Percentiles rank a stretch among this genome's conserved stretches.
These are phyloP conservation scores for Caenorhabditis angaria DNA, from an alignment of 2,888 invertebrate genomes.

Conservation along the genomic window DNA sequence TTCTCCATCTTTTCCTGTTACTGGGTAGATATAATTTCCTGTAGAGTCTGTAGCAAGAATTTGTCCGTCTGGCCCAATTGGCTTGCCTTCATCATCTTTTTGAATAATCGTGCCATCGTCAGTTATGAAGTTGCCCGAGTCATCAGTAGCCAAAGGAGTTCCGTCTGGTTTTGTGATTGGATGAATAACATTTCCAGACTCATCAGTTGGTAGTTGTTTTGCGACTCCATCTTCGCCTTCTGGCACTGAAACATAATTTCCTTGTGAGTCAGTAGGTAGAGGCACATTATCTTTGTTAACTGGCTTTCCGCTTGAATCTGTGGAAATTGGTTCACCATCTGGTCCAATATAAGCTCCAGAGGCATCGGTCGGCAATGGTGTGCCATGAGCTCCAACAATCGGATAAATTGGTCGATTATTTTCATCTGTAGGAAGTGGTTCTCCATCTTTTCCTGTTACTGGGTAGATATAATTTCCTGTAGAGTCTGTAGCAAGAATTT, in stretches of 20 bases:
- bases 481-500: conserved; percentile 18
- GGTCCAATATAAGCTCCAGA: conserved; percentile 22
- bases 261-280: conserved; percentile 25
- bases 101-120: conserved; percentile 11
- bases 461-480: conserved; percentile 34
- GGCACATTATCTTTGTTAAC: conserved; percentile 23
- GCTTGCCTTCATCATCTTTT: conserved; percentile 15
- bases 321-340: conserved; percentile 33
- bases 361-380: conserved; percentile 30
- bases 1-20: conserved; percentile 20
- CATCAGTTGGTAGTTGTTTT: conserved; percentile 28
- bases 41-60: conserved; percentile 16
- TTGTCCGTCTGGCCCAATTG: conserved; percentile 18
- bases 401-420: conserved; percentile 17
- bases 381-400: conserved; percentile 35
- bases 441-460: conserved; percentile 30
- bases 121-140: conserved; percentile 3
- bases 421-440: conserved; percentile 19
- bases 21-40: conserved; percentile 15
- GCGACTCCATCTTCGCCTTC: neutral
- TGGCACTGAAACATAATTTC: conserved; percentile 25
- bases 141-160: conserved; percentile 10
- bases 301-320: conserved; percentile 25
- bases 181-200: conserved; percentile 31
- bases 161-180: conserved; percentile 33